Evolutionary conservation across 2,113 vertebrate genomes (phyloP).

Genomic region (Protobothrops flavoviridis): DNA sequence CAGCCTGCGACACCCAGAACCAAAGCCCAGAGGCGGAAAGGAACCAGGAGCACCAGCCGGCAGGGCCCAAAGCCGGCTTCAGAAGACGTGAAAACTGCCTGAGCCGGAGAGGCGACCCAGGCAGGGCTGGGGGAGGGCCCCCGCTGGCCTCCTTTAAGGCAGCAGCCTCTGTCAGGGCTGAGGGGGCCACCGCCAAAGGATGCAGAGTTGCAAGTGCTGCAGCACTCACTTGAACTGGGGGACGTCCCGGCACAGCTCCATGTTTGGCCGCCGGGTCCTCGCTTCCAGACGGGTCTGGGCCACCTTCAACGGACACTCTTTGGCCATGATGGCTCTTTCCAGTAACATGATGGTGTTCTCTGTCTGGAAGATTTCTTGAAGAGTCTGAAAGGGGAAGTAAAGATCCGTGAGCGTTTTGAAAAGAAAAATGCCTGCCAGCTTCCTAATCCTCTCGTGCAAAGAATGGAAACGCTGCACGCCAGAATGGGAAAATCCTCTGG

Average conservation of each 20-base stretch:
- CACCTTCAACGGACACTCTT: constrained; percentile 69
- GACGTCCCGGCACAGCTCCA: constrained; percentile 64
- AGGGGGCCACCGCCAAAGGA: not conserved
- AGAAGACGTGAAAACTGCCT: not conserved
- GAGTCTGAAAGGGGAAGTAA: constrained; percentile 47
- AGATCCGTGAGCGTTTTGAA: not conserved
- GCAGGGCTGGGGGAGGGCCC: not conserved
- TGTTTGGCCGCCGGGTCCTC: constrained; percentile 59
- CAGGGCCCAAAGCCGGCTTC: not conserved
- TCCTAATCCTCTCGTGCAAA: not conserved
- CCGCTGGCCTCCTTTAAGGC: not conserved
- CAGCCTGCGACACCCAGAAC: no score
- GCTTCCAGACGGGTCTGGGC: constrained; percentile 65
- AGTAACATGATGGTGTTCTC: constrained; percentile 67
- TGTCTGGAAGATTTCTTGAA: constrained; percentile 74
- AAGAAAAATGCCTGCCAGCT: not conserved
- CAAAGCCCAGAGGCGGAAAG: not conserved
- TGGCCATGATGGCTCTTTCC: constrained; percentile 67
- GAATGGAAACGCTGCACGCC: not conserved
- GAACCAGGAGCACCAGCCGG: not conserved
- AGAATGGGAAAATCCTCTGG: not conserved
- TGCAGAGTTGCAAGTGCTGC: not conserved
- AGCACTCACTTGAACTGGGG: constrained; percentile 67
- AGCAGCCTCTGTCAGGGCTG: not conserved
- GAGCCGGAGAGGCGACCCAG: not conserved